Base-by-base conservation (phyloP, 2,888 invertebrate species). In the Argyra leucocephala region DNA sequence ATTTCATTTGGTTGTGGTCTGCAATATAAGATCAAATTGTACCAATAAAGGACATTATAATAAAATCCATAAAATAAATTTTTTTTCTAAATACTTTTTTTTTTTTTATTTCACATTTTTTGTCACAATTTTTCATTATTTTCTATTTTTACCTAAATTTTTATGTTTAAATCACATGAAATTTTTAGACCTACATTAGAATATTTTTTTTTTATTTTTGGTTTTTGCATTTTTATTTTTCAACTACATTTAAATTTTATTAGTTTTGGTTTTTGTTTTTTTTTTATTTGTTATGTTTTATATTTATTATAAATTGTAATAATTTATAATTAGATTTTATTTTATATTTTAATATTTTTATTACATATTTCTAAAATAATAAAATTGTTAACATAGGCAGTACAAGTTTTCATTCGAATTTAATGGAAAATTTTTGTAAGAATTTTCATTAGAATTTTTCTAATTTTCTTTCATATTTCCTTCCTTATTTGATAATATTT, bases 361-460 rank as follows among this genome's bases (percentile, higher is more conserved):
- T n/a, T n/a, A n/a, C n/a, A n/a, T n/a, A n/a, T 57, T n/a, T 4
- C 21, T 21, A 57, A 31, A 62, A 62, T 65, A 57, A 62, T n/a
- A 62, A 65, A 66, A 64, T 57, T 66, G 66, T 66, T 66, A 66
- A 66, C 66, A 64, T 66, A 66, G 66, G 66, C 66, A 66, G 66
- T 66, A 66, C 66, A 66, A 57, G 63, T 66, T 24, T 61, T 24
- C 61, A 61, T 26, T 61, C 26, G 6, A 26, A 21, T 26, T 61
- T 61, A n/a, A n/a, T n/a, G n/a, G n/a, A n/a, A n/a, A n/a, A n/a
- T n/a, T n/a, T n/a, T 23, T 18, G 5, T 48, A 15, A 48, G 12
- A 18, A 48, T 63, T 24, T 61, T 24, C 61, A 26, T 26, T 61
- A 9, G 4, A 26, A 21, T 26, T 26, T 61, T 23, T 18, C 5